phyloP scores from a whole-genome alignment of 2,797 vertebrate species.

The Myotis daubentonii region DNA sequence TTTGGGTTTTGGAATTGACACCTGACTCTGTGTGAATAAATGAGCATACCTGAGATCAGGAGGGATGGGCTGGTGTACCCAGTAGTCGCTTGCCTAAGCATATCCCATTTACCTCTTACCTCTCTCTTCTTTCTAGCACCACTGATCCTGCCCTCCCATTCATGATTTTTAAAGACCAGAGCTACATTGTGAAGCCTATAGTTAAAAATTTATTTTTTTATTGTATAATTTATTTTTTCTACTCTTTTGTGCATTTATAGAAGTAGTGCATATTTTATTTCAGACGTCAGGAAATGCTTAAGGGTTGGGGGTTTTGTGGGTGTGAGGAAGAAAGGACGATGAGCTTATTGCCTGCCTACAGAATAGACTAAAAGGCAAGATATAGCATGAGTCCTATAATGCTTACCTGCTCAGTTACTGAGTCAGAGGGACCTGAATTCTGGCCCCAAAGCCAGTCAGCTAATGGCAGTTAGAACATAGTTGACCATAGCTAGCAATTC shows the following conservation, averaged over 20 bases:
- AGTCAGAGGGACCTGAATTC: not conserved
- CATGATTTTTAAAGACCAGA: not conserved
- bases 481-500: not conserved
- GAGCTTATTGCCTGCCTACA: slow-evolving; percentile 35
- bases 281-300: slow-evolving; percentile 59
- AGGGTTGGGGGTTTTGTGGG: slow-evolving; percentile 60
- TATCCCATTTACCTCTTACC: not conserved
- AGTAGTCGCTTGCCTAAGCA: not conserved
- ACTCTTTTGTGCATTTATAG: slow-evolving; percentile 40
- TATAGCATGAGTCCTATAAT: not conserved
- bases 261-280: slow-evolving; percentile 49
- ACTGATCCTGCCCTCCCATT: not conserved
- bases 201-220: slow-evolving; percentile 40
- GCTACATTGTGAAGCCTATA: not conserved
- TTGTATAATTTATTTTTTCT: slow-evolving; percentile 35
- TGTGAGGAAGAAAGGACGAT: slow-evolving; percentile 62
- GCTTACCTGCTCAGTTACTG: not conserved
- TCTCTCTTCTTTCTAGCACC: not conserved
- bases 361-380: slow-evolving; percentile 12
- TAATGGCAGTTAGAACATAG: not conserved
- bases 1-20: slow-evolving; percentile 22
- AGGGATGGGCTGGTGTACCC: not conserved
- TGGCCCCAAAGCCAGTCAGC: not conserved
- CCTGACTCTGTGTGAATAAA: slow-evolving; percentile 1
- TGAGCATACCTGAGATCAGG: not conserved